phyloP scores from a whole-genome alignment of 1,140 invertebrate genomes.

The Idris sp. region DNA sequence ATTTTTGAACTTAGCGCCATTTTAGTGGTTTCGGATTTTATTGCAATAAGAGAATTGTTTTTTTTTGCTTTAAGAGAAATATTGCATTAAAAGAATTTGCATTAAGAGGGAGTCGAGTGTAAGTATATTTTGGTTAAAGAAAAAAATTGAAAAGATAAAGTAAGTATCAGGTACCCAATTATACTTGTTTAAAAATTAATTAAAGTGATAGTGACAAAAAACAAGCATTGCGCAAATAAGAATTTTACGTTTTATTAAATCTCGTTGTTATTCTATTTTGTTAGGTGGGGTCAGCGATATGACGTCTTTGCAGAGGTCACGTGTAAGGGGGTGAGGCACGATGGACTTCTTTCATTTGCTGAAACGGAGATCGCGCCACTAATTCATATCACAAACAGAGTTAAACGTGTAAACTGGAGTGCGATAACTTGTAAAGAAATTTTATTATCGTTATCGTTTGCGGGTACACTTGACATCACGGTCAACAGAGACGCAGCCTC shows the following conservation, averaged over 20 bases:
- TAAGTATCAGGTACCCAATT: too few relatives aligned
- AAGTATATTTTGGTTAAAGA: too few relatives aligned
- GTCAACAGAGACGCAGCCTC: conserved; percentile 3
- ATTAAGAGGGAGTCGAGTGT: too few relatives aligned
- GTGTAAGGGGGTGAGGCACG: conserved; percentile 57
- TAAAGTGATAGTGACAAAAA: too few relatives aligned
- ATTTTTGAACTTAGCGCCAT: too few relatives aligned
- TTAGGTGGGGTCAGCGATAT: conserved; percentile 58
- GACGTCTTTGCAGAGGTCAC: conserved; percentile 55
- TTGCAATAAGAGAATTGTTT: too few relatives aligned
- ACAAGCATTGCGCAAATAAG: conserved; percentile 25
- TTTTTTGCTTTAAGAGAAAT: too few relatives aligned
- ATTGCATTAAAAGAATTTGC: too few relatives aligned
- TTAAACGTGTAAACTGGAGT: conserved; percentile 28
- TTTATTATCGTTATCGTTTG: conserved; percentile 36
- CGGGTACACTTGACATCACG: conserved; percentile 11
- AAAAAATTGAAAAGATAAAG: too few relatives aligned
- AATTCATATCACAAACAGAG: conserved; percentile 45
- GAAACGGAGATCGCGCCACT: conserved; percentile 46
- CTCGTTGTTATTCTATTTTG: conserved; percentile 56
- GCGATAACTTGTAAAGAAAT: conserved; percentile 47
- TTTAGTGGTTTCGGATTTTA: too few relatives aligned
- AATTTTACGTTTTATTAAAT: conserved; percentile 51
- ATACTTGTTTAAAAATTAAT: too few relatives aligned
- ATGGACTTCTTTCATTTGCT: conserved; percentile 55